Percentiles rank a stretch among this genome's conserved stretches.
These are phyloP conservation scores for Drosophila asahinai DNA, from an alignment of 1,140 invertebrate species.

Conservation along the genomic window DNA sequence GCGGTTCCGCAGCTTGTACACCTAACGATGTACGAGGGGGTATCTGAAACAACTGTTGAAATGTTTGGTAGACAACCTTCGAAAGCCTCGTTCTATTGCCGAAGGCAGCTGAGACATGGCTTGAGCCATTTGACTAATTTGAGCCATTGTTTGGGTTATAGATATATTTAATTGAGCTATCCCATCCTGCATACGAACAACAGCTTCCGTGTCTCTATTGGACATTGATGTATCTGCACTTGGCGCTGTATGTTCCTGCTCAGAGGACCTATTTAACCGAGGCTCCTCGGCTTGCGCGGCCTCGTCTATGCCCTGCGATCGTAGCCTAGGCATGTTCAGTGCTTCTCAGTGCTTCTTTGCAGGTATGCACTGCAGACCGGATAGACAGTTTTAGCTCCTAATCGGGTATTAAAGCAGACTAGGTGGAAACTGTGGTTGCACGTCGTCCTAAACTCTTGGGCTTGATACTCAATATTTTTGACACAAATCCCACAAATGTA, in stretches of 20 bases:
- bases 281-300: not conserved
- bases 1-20: not conserved
- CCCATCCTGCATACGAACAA: conserved; percentile 1
- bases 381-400: not conserved
- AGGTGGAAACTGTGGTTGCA: too few species aligned
- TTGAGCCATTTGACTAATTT: not conserved
- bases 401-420: not conserved
- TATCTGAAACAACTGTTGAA: conserved; percentile 8
- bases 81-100: not conserved
- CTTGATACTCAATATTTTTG: too few species aligned
- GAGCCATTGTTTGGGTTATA: not conserved
- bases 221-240: not conserved
- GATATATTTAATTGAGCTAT: conserved; percentile 4
- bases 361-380: not conserved
- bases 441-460: too few species aligned
- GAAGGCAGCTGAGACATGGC: not conserved
- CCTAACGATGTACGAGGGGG: not conserved
- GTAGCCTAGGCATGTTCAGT: not conserved
- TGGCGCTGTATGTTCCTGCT: not conserved
- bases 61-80: not conserved
- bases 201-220: not conserved
- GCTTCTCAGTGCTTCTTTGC: not conserved
- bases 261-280: not conserved
- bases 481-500: too few species aligned
- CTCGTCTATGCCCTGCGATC: not conserved